Evolutionary conservation across 2,797 vertebrate species (phyloP), one percentile per base, ranked within the genome.

Genomic region (Melanotaenia pygmaea): DNA sequence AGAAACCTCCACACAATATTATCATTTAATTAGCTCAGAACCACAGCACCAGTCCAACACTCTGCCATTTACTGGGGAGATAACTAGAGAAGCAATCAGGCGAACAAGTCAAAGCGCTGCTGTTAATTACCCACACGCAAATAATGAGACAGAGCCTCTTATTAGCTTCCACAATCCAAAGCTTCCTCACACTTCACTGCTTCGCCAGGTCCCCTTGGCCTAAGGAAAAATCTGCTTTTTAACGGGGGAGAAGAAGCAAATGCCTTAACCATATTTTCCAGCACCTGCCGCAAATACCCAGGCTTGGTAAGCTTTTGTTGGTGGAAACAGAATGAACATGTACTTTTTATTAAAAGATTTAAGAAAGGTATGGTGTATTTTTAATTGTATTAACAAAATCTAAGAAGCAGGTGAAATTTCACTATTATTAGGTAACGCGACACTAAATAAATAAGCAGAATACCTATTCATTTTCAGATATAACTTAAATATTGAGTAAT

Each of bases 1-100:
- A 81, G 81, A 85, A 90, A 72, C 64, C 66, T 72, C 82, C 85
- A 82, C 81, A 91, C 89, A 92, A 90, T 91, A 94, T 91, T 92
- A 94, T 95, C 92, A 94, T 94, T 95, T 95, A 95, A 95, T 95
- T 94, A 94, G 91, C 91, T 94, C 88, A 91, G 90, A 93, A 94
- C 87, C 92, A 91, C 80, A 85, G 88, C 86, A 86, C 84, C 84
- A 88, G 87, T 87, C 85, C 87, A 78, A 85, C 88, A 88, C 88
- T 90, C 88, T 90, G 89, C 88, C 92, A 90, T 88, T 88, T 88
- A 79, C 88, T 65, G 81, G 90, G 88, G 90, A 94, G 92, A 95
- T 94, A 93, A 94, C 91, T 91, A 88, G 76, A 83, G 88, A 94
- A 87, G 89, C 91, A 94, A 92, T 94, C 92, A 94, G 90, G 89